Evolutionary conservation across 2,888 invertebrate genomes (phyloP).

Genomic region (Apamea crenata): DNA sequence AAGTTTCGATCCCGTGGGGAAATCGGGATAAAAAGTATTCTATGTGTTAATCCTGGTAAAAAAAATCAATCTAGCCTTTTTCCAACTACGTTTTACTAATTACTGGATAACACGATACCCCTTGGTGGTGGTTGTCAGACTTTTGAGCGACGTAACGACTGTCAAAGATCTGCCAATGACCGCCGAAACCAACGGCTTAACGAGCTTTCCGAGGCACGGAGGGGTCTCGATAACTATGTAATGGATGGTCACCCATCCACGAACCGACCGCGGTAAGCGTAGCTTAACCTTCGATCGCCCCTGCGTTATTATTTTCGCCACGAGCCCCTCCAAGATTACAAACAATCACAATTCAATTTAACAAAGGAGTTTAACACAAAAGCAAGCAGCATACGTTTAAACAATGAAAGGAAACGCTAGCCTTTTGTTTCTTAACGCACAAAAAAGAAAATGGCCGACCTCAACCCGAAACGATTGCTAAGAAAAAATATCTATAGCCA

Average conservation of each 20-base stretch:
- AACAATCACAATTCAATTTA: conserved; percentile 13
- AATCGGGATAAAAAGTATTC: too few relatives aligned
- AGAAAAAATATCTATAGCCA: conserved; percentile 34
- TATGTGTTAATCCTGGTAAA: too few relatives aligned
- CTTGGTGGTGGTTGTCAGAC: neutral
- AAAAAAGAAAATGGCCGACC: conserved; percentile 37
- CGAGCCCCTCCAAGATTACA: neutral
- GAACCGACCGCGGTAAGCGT: neutral
- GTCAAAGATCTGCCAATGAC: neutral
- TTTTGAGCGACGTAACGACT: neutral
- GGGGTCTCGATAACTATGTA: neutral
- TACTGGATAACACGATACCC: too few relatives aligned
- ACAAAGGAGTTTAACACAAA: conserved; percentile 22
- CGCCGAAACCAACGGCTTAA: neutral
- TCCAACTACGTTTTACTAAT: too few relatives aligned
- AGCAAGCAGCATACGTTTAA: neutral
- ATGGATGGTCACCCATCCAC: neutral
- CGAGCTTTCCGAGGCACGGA: neutral
- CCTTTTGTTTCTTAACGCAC: conserved; percentile 31
- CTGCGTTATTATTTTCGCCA: neutral
- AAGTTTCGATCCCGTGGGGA: too few relatives aligned
- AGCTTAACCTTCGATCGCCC: neutral
- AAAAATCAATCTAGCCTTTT: neutral
- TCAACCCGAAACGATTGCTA: conserved; percentile 25
- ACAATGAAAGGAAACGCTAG: conserved; percentile 32